phyloP scores from a whole-genome alignment of 2,888 invertebrate species.

The Drosophila suboccidentalis region DNA sequence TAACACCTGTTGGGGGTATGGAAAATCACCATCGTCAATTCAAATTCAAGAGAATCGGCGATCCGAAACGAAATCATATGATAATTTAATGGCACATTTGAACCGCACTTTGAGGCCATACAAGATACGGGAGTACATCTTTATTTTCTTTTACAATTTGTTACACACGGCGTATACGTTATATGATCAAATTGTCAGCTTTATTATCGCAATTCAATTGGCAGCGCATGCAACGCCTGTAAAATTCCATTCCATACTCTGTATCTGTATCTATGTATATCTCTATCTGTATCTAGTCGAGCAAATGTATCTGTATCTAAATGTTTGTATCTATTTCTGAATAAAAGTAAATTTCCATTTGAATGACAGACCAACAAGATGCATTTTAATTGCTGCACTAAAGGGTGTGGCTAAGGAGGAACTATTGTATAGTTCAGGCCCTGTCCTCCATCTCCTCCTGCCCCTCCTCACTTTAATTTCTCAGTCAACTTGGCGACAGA shows the following conservation, averaged over 20 bases:
- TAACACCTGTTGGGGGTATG: slow-evolving; percentile 30
- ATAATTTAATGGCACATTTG: slow-evolving; percentile 3
- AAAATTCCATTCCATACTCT: slow-evolving; percentile 42
- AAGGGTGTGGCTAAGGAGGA: slow-evolving; percentile 9
- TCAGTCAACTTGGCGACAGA: slow-evolving; percentile 10
- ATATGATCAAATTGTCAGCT: slow-evolving; percentile 26
- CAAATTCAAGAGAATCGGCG: slow-evolving; percentile 3
- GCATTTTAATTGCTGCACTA: slow-evolving; percentile 54
- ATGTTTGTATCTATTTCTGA: slow-evolving; percentile 2
- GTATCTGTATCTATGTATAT: not conserved
- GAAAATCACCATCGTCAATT: slow-evolving; percentile 19
- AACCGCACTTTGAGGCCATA: slow-evolving; percentile 5
- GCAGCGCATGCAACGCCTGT: slow-evolving; percentile 29
- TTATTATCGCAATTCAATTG: slow-evolving; percentile 34
- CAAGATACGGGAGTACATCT: not conserved
- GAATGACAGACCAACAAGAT: slow-evolving; percentile 30
- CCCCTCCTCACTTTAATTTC: not conserved
- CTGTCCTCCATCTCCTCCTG: not conserved
- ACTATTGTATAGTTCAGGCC: not conserved
- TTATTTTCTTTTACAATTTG: slow-evolving; percentile 36
- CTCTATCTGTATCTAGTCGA: not conserved
- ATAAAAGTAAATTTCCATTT: slow-evolving; percentile 32
- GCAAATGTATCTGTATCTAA: slow-evolving; percentile 13
- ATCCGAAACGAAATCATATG: slow-evolving; percentile 21
- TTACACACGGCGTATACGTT: slow-evolving; percentile 70